Base-by-base conservation (phyloP, 2,113 vertebrate species). In the Onychorhynchus coronatus region DNA sequence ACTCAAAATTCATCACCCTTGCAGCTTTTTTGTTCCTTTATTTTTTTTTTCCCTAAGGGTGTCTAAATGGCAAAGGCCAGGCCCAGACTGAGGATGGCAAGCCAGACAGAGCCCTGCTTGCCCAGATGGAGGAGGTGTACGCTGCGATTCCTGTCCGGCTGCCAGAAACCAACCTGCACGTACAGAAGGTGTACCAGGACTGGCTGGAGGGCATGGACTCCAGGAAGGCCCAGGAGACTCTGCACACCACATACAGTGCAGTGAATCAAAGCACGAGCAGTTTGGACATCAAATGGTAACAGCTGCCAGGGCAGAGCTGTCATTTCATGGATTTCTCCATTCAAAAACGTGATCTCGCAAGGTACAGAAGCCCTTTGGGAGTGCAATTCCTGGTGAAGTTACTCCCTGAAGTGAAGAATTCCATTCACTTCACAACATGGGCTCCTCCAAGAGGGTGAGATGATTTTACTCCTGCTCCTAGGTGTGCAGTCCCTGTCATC, bases 171-270 rank as follows among this genome's bases (percentile, higher is more conserved):
- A 99, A 98, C 53, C 23, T 97, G 5, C 93, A 94, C 0, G 94
- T 99, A 31, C 98, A 98, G 61, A 98, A 96, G 87, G 97, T 99
- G 61, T 99, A 99, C 97, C 98, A 97, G 92, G 98, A 99, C 93
- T 99, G 99, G 99, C 98, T 99, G 80, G 97, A 99, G 27, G 99
- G 99, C 25, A 93, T 97, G 21, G 99, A 98, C 95, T 99, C 99
- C 2, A 94, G 66, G 14, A 98, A 97, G 55, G 98, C 93, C 19
- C 97, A 94, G 79, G 97, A 98, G 13, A 97, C 98, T 50, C 97
- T 99, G 47, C 99, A 99, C 93, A 99, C 98, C 12, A 96, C 97
- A 4, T 98, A 98, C 94, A 97, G 83, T 53, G 91, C 97, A 93
- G 89, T 91, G 2, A 95, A 66, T 66, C 96, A 82, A 24, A 76